These are phyloP conservation scores for Hermodice carunculata DNA, from an alignment of 2,888 invertebrate genomes.

Conservation along the genomic window DNA sequence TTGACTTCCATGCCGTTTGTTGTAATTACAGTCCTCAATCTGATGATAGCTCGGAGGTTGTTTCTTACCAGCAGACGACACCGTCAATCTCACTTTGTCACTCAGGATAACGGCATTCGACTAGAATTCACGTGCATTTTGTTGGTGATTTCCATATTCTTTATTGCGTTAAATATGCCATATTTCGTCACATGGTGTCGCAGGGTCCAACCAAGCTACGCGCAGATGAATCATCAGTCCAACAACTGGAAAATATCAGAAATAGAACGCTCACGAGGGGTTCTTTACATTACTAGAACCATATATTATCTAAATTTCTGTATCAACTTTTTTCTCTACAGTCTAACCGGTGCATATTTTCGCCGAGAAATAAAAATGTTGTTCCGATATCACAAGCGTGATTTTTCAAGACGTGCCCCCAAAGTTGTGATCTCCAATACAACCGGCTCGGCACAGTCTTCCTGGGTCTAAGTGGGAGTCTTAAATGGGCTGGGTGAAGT, in stretches of 20 bases:
- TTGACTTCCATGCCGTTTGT: conserved; percentile 63
- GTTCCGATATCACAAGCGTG: no score
- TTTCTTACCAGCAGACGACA: conserved; percentile 11
- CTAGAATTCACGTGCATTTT: conserved; percentile 63
- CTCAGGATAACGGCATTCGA: conserved; percentile 57
- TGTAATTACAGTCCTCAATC: conserved; percentile 58
- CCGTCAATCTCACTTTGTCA: conserved; percentile 31
- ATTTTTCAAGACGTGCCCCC: no score
- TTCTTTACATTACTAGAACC: conserved; percentile 49
- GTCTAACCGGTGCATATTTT: conserved; percentile 61
- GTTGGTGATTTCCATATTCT: conserved; percentile 60
- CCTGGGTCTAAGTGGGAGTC: no score
- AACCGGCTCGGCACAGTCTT: no score
- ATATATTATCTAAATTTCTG: conserved; percentile 64
- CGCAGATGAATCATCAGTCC: no score
- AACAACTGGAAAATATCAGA: no score
- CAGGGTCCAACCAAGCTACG: conserved; percentile 16
- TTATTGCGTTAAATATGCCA: conserved; percentile 59
- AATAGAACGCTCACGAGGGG: conserved; percentile 7
- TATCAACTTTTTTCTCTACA: conserved; percentile 64
- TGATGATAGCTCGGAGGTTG: conserved; percentile 54
- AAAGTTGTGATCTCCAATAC: no score
- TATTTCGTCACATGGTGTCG: conserved; percentile 60
- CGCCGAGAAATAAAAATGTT: no score
- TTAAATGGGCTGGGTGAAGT: no score